Percentiles rank a stretch among this genome's conserved stretches.
Evolutionary conservation across 2,888 invertebrate genomes (phyloP).

Genomic region (Callimorpha dominula): DNA sequence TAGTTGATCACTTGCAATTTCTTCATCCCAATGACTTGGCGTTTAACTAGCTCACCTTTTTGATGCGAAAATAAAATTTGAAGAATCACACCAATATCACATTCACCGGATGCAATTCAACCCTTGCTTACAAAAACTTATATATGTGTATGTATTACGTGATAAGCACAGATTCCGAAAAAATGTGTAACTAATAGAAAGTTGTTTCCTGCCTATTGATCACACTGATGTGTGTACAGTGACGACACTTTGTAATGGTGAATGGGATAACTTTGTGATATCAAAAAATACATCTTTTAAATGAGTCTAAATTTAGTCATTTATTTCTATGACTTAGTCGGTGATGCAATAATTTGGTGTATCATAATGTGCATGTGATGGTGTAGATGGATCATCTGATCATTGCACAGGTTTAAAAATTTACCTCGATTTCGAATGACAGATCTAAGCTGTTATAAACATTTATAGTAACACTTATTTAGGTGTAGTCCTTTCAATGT

Average conservation of each 20-base stretch:
- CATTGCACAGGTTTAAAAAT: no score
- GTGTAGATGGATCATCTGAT: no score
- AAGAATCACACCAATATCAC: constrained; percentile 66
- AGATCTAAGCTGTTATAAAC: no score
- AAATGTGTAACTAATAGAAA: constrained; percentile 59
- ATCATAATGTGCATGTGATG: no score
- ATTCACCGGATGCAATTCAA: constrained; percentile 68
- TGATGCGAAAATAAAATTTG: constrained; percentile 55
- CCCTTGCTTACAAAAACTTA: constrained; percentile 60
- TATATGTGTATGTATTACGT: constrained; percentile 43
- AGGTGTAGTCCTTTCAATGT: no score
- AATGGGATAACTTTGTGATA: background rate
- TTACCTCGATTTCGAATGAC: no score
- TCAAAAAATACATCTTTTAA: background rate
- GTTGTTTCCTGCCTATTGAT: constrained; percentile 74
- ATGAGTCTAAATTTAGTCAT: background rate
- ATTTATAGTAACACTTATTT: no score
- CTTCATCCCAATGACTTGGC: constrained; percentile 16
- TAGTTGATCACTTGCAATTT: constrained; percentile 29
- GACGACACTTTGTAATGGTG: constrained; percentile 38
- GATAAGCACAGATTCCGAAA: constrained; percentile 62
- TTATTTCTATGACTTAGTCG: no score
- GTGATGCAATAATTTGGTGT: no score
- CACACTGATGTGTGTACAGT: constrained; percentile 58
- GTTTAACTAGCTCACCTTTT: constrained; percentile 9